phyloP scores from a whole-genome alignment of 2,888 invertebrate genomes.

The Drosophila kambysellisi region DNA sequence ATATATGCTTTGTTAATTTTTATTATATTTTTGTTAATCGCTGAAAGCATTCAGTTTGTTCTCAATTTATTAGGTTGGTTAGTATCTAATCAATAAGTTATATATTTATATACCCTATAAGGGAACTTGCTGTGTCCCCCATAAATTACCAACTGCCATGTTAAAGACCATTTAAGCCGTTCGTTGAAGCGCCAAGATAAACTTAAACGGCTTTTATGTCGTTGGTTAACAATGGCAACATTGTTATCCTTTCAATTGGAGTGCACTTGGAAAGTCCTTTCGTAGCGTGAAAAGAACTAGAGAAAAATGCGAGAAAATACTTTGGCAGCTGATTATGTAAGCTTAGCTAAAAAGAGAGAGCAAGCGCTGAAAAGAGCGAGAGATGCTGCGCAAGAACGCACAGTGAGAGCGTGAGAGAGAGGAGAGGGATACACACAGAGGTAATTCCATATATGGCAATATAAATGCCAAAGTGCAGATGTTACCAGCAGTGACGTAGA shows the following conservation, averaged over 20 bases:
- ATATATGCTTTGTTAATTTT: too few relatives aligned
- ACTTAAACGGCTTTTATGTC: slow-evolving; percentile 35
- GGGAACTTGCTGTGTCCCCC: neutral
- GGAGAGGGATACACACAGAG: neutral
- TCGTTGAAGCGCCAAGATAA: slow-evolving; percentile 18
- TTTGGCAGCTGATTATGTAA: slow-evolving; percentile 68
- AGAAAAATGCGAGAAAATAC: slow-evolving; percentile 17
- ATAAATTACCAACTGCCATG: neutral
- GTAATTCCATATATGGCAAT: slow-evolving; percentile 11
- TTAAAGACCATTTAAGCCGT: slow-evolving; percentile 16
- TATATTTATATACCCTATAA: neutral
- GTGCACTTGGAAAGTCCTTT: slow-evolving; percentile 46
- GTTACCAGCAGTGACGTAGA: slow-evolving; percentile 58
- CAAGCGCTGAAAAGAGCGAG: slow-evolving; percentile 22
- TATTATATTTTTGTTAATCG: too few relatives aligned
- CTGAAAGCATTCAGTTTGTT: neutral
- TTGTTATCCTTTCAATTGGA: slow-evolving; percentile 69
- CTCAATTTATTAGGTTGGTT: neutral
- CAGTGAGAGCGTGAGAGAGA: neutral
- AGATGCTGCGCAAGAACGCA: slow-evolving; percentile 40
- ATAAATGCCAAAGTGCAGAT: slow-evolving; percentile 75
- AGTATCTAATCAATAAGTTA: neutral
- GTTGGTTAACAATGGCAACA: slow-evolving; percentile 56
- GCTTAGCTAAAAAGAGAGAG: slow-evolving; percentile 56
- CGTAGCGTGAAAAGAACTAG: slow-evolving; percentile 47